phyloP scores from a whole-genome alignment of 2,797 vertebrate species.

The Acanthurus lineatus region DNA sequence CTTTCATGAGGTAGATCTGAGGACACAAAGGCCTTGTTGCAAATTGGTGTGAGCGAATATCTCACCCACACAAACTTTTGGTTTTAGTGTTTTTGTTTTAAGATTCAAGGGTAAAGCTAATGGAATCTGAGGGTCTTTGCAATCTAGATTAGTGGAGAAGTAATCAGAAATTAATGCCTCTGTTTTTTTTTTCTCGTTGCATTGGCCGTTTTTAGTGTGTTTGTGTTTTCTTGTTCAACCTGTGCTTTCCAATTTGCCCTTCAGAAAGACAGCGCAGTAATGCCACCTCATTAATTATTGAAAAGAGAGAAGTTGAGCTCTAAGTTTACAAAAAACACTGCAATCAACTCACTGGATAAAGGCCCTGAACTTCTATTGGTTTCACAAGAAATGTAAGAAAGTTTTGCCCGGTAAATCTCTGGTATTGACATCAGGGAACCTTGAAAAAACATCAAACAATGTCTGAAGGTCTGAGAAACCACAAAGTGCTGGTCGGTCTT shows the following conservation, averaged over 20 bases:
- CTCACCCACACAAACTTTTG: conserved; percentile 39
- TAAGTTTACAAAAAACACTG: conserved; percentile 39
- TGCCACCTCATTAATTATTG: conserved; percentile 63
- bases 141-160: conserved; percentile 53
- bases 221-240: conserved; percentile 44
- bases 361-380: conserved; percentile 22
- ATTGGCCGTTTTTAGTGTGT: conserved; percentile 26
- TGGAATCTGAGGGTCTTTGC: conserved; percentile 54
- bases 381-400: conserved; percentile 25
- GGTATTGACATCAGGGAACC: conserved; percentile 35
- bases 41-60: conserved; percentile 53
- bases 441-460: conserved; percentile 57
- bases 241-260: conserved; percentile 63
- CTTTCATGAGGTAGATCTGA: conserved; percentile 61
- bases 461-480: conserved; percentile 29
- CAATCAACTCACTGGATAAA: conserved; percentile 7
- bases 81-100: conserved; percentile 57
- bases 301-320: conserved; percentile 47
- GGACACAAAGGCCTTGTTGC: conserved; percentile 73
- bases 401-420: conserved; percentile 32
- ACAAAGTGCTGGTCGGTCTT: conserved; percentile 28
- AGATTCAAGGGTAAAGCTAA: conserved; percentile 66
- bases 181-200: conserved; percentile 40
- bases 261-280: conserved; percentile 58
- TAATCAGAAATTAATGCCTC: conserved; percentile 61